Percentiles rank a stretch among this genome's conserved stretches.
Evolutionary conservation across 2,888 invertebrate species (phyloP).

Genomic region (Protodeltote pygarga): DNA sequence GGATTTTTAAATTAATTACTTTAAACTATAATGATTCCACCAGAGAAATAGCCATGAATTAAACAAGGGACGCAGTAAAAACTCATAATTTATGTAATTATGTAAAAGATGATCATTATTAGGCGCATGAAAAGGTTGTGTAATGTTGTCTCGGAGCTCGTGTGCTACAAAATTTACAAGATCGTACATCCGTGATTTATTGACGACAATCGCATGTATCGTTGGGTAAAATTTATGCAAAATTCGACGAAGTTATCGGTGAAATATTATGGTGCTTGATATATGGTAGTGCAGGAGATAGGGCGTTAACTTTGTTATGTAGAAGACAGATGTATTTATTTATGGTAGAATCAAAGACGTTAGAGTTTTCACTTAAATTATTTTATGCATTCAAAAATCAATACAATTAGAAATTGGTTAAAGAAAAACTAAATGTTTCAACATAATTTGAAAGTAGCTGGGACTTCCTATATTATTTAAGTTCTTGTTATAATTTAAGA

Average conservation of each 20-base stretch:
- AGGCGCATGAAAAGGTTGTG: constrained; percentile 24
- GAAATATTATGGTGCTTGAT: constrained; percentile 32
- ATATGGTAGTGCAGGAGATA: constrained; percentile 21
- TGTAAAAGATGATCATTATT: constrained; percentile 9
- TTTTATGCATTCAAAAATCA: too few relatives aligned
- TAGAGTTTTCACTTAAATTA: too few relatives aligned
- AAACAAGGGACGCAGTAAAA: constrained; percentile 8
- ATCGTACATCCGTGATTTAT: constrained; percentile 42
- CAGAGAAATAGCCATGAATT: constrained; percentile 1
- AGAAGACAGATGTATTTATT: too few relatives aligned
- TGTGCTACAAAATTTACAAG: constrained; percentile 15
- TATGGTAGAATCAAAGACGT: too few relatives aligned
- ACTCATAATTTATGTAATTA: constrained; percentile 12
- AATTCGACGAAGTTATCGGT: constrained; percentile 32
- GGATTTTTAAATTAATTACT: constrained; percentile 8
- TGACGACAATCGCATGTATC: constrained; percentile 9
- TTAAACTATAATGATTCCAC: constrained; percentile 12
- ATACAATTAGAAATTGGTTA: too few relatives aligned
- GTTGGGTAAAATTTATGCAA: constrained; percentile 40
- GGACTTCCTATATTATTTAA: too few relatives aligned
- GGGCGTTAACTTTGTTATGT: background rate
- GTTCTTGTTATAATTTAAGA: too few relatives aligned
- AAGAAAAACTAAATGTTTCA: too few relatives aligned
- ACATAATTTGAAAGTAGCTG: too few relatives aligned
- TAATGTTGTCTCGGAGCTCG: constrained; percentile 6